Percentiles rank a stretch among this genome's conserved stretches.
Conservation (phyloP, 2,797 vertebrate species). For the Macroramphosus scolopax region DNA sequence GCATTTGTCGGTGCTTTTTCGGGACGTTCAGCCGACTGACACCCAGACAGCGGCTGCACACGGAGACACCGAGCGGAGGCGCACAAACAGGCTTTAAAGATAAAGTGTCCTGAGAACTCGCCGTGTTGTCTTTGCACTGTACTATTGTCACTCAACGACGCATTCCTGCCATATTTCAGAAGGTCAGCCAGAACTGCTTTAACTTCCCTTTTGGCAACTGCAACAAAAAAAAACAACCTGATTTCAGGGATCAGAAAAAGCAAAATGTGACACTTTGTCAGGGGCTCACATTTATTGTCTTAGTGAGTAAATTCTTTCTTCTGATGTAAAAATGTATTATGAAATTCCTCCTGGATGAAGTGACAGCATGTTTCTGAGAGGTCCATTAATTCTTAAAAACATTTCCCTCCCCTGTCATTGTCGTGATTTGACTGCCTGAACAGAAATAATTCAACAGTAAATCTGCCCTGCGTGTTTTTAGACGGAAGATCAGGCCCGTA, state of each 20-base stretch:
- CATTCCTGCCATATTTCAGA: conserved; percentile 57
- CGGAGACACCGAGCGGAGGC: too few relatives aligned
- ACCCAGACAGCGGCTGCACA: too few relatives aligned
- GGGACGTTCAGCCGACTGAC: too few relatives aligned
- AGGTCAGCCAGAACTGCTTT: conserved; percentile 12
- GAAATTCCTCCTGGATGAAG: not conserved
- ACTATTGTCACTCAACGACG: conserved; percentile 46
- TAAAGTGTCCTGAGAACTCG: conserved; percentile 27
- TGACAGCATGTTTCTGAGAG: too few relatives aligned
- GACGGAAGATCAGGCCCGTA: conserved; percentile 10
- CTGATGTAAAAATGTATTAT: not conserved
- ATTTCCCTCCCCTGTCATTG: too few relatives aligned
- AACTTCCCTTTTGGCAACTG: not conserved
- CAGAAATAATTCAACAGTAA: not conserved
- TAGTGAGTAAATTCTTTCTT: not conserved
- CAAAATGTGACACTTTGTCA: not conserved
- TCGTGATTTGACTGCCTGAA: not conserved
- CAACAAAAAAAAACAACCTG: not conserved
- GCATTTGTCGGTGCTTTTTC: too few relatives aligned
- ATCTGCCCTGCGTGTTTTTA: conserved; percentile 5
- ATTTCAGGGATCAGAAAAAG: not conserved
- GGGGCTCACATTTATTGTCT: not conserved
- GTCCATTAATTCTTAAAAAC: too few relatives aligned
- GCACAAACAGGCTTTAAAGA: conserved; percentile 20
- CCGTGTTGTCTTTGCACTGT: conserved; percentile 37